Conservation (phyloP, 2,888 invertebrate genomes). For the Standfussiana lucernea region DNA sequence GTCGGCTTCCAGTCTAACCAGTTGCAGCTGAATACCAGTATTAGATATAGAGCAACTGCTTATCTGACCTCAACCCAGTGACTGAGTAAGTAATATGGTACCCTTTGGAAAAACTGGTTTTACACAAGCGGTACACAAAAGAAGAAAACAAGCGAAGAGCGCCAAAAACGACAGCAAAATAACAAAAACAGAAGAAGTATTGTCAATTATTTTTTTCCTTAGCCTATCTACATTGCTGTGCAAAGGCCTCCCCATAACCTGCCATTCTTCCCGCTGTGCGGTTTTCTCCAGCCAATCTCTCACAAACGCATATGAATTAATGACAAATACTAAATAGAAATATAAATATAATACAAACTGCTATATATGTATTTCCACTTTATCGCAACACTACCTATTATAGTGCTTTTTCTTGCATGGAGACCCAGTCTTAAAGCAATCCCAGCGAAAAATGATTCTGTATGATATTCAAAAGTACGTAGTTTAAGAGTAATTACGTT, state of each 20-base stretch:
- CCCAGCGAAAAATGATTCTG: constrained; percentile 29
- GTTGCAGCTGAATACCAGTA: too few species aligned
- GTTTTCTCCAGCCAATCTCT: too few species aligned
- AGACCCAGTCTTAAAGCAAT: not conserved
- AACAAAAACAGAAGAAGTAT: too few species aligned
- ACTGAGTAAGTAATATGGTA: not conserved
- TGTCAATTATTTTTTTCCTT: too few species aligned
- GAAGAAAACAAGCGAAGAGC: not conserved
- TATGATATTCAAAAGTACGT: constrained; percentile 32
- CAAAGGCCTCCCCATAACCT: too few species aligned
- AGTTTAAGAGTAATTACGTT: constrained; percentile 59
- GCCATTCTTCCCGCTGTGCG: too few species aligned
- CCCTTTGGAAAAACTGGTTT: not conserved
- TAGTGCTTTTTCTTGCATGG: not conserved
- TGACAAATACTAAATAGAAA: too few species aligned
- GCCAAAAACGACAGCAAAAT: not conserved
- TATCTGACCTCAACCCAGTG: too few species aligned
- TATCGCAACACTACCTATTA: not conserved
- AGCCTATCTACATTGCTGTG: too few species aligned
- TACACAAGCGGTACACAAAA: not conserved
- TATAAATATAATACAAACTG: not conserved
- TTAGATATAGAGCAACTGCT: too few species aligned
- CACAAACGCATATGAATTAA: too few species aligned
- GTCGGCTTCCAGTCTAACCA: too few species aligned
- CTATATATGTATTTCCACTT: not conserved